Percentiles rank a stretch among this genome's conserved stretches.
phyloP scores from a whole-genome alignment of 2,888 invertebrate species.

The Eueremaeus valkanovi region DNA sequence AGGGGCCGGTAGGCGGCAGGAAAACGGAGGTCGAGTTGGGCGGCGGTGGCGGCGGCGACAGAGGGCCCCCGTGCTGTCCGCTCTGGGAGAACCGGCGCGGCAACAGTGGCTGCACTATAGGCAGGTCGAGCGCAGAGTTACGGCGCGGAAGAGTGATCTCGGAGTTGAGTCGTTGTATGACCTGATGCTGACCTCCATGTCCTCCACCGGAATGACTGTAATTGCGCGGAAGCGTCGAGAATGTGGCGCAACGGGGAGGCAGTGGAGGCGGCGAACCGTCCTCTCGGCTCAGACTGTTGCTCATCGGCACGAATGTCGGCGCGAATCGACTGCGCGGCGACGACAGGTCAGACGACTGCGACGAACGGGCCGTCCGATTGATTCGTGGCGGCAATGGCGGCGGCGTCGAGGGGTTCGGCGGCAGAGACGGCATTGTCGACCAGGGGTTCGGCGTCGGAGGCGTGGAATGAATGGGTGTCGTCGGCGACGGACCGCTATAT shows the following conservation, averaged over 20 bases:
- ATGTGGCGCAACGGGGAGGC: conserved; percentile 40
- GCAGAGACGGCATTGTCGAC: conserved; percentile 41
- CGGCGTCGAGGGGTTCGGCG: conserved; percentile 45
- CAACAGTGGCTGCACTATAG: conserved; percentile 57
- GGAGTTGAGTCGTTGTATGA: conserved; percentile 35
- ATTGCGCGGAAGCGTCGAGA: conserved; percentile 14
- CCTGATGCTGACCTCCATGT: not conserved
- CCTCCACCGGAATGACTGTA: not conserved
- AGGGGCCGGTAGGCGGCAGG: conserved; percentile 32
- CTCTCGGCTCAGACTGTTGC: not conserved
- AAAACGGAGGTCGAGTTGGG: conserved; percentile 39
- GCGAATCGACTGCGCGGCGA: conserved; percentile 36
- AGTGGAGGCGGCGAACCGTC: conserved; percentile 40
- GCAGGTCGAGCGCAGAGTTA: conserved; percentile 44
- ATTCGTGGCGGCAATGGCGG: conserved; percentile 49
- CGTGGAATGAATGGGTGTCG: conserved; percentile 37
- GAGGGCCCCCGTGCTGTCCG: conserved; percentile 44
- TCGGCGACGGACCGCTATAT: conserved; percentile 24
- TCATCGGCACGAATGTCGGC: conserved; percentile 9
- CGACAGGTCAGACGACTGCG: conserved; percentile 28
- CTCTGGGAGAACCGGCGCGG: conserved; percentile 50
- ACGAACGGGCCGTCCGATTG: not conserved
- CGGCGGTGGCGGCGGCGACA: conserved; percentile 41
- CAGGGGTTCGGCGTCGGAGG: conserved; percentile 38
- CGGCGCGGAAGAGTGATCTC: conserved; percentile 37